phyloP scores from a whole-genome alignment of 2,797 vertebrate genomes.

The Pogonophryne albipinna region DNA sequence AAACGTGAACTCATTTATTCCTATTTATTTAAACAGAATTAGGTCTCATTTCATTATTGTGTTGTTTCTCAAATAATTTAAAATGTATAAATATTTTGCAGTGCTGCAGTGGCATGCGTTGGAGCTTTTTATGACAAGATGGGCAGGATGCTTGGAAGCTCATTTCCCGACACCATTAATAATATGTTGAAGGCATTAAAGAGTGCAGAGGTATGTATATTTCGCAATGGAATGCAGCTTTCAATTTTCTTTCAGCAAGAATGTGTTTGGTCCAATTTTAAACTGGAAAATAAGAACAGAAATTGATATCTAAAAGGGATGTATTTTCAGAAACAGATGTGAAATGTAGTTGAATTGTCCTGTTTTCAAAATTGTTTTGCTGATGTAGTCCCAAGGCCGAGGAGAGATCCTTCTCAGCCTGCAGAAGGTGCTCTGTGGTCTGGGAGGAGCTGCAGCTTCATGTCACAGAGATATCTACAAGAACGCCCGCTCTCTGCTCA shows the following conservation, averaged over 20 bases:
- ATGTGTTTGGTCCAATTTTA: not conserved
- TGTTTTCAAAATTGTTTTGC: constrained; percentile 7
- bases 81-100: constrained; percentile 65
- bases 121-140: constrained; percentile 99
- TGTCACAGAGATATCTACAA: constrained; percentile 99
- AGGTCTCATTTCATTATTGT: not conserved
- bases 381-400: constrained; percentile 93
- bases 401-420: constrained; percentile 98
- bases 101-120: constrained; percentile 97
- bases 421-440: constrained; percentile 94
- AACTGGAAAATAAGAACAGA: not conserved
- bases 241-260: not conserved
- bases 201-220: constrained; percentile 92
- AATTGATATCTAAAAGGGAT: not conserved
- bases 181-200: constrained; percentile 98
- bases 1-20: not conserved
- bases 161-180: constrained; percentile 98
- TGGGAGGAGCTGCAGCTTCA: constrained; percentile 96
- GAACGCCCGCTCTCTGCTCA: constrained; percentile 95
- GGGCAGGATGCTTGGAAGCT: constrained; percentile 98
- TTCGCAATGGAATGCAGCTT: not conserved
- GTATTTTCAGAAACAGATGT: not conserved
- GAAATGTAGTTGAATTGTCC: not conserved
- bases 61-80: constrained; percentile 2
- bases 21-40: not conserved